Evolutionary conservation across 2,797 vertebrate genomes (phyloP).

Genomic region (Rhinatrema bivittatum): DNA sequence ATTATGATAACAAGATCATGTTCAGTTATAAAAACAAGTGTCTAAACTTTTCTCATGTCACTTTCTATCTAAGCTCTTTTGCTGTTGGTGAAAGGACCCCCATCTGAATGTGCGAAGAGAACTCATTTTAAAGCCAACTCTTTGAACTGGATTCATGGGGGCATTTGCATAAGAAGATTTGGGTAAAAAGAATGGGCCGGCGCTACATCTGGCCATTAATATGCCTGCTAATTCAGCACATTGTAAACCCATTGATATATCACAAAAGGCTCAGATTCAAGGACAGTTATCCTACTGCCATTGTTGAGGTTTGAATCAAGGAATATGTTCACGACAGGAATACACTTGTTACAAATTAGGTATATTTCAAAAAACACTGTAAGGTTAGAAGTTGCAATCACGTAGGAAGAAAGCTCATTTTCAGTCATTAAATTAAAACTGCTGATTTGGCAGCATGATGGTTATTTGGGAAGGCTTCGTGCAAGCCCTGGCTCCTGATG

Average conservation of each 20-base stretch:
- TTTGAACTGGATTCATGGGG: conserved; percentile 99
- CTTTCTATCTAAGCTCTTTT: conserved; percentile 78
- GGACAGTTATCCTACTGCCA: conserved; percentile 96
- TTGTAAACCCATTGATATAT: conserved; percentile 97
- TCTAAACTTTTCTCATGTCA: conserved; percentile 99
- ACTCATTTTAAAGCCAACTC: conserved; percentile 86
- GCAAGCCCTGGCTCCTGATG: no score
- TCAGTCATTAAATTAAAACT: conserved; percentile 39
- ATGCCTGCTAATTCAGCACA: conserved; percentile 99
- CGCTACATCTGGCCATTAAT: conserved; percentile 96
- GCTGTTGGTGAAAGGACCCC: conserved; percentile 52
- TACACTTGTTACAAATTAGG: conserved; percentile 99
- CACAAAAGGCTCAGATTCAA: conserved; percentile 87
- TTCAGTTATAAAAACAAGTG: conserved; percentile 93
- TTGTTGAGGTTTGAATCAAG: conserved; percentile 90
- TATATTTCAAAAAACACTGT: conserved; percentile 76
- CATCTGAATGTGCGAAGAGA: conserved; percentile 55
- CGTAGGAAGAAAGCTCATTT: conserved; percentile 25
- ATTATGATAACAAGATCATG: conserved; percentile 98
- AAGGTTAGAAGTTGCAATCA: conserved; percentile 20
- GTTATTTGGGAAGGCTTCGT: no score
- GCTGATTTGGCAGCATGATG: no score
- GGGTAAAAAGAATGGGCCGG: conserved; percentile 82
- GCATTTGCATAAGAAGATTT: conserved; percentile 99
- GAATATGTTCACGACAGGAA: conserved; percentile 70